Evolutionary conservation across 2,797 vertebrate genomes (phyloP).

Genomic region (Dermochelys coriacea): DNA sequence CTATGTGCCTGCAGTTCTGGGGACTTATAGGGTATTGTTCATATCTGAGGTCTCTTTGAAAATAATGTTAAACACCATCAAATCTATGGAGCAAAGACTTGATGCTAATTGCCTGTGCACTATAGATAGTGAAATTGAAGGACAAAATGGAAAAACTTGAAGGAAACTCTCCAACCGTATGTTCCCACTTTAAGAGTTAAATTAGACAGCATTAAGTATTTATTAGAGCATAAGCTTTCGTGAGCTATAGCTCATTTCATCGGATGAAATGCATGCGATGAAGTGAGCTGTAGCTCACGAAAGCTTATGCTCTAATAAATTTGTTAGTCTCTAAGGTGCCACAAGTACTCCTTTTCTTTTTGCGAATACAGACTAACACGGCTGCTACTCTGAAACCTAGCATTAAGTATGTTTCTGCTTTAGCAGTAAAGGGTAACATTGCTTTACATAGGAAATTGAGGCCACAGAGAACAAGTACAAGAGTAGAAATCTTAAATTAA

Average conservation of each 20-base stretch:
- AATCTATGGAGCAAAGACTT: neutral
- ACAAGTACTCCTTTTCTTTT: too few relatives aligned
- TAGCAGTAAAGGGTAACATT: neutral
- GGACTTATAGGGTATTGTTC: neutral
- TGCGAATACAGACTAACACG: too few relatives aligned
- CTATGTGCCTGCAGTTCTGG: neutral
- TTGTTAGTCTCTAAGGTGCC: too few relatives aligned
- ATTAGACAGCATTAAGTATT: conserved; percentile 22
- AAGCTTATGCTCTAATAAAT: too few relatives aligned
- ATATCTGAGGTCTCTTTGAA: conserved; percentile 17
- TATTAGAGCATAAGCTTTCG: too few relatives aligned
- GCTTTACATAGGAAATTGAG: conserved; percentile 18
- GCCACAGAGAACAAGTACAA: neutral
- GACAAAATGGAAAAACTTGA: neutral
- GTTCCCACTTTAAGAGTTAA: neutral
- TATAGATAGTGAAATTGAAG: neutral
- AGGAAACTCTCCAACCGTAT: neutral
- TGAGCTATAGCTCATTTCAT: too few relatives aligned
- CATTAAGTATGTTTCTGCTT: conserved; percentile 34
- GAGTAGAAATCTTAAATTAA: conserved; percentile 16
- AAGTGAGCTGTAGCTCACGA: too few relatives aligned
- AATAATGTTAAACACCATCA: conserved; percentile 7
- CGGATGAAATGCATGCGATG: too few relatives aligned
- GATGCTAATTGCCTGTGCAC: neutral
- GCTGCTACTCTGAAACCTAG: too few relatives aligned